Evolutionary conservation across 64 coral and sea anemone species (phyloP), one percentile per base, ranked within the genome.

Genomic region (Pocillopora damicornis): DNA sequence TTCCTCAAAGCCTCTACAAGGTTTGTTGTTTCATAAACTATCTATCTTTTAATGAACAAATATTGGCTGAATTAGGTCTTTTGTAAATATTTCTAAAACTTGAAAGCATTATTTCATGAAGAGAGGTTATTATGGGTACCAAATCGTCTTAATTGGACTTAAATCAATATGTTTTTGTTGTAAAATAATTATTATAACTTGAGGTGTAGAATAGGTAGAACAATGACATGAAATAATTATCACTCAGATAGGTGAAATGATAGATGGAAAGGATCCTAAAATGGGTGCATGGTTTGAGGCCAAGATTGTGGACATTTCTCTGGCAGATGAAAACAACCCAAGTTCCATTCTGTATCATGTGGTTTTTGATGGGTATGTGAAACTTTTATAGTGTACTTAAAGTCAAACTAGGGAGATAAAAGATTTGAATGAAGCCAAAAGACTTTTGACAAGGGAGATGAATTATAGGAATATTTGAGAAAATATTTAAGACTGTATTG

Each of bases 221-320:
- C 30, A 30, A 30, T 36, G 51, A 74, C 13, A 1, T 37, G 1
- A 7, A 58, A 58, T 66, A 74, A 75, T 11, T 64, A 76, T 20
- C 26, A 15, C 3, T 75, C 36, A 99, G 97, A 75, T 90, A 58
- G 93, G 91, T 20, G 88, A 87, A 74, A 90, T 90, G 76, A 73
- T 99, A 45, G 97, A 99, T 91, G 97, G 93, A 45, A 95, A 93
- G 76, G 97, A 99, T 30, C 90, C 88, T 16, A 95, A 68, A 56
- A 95, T 99, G 91, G 97, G 97, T 25, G 97, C 97, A 22, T 99
- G 97, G 97, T 99, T 99, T 99, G 97, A 99, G 73, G 97, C 97
- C 9, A 89, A 93, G 56, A 58, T 99, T 68, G 89, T 91, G 9
- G 90, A 92, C 36, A 56, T 92, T 37, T 92, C 92, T 75, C 30